These are phyloP conservation scores for Styela clava DNA, from an alignment of 23 tunicate species.

Conservation along the genomic window DNA sequence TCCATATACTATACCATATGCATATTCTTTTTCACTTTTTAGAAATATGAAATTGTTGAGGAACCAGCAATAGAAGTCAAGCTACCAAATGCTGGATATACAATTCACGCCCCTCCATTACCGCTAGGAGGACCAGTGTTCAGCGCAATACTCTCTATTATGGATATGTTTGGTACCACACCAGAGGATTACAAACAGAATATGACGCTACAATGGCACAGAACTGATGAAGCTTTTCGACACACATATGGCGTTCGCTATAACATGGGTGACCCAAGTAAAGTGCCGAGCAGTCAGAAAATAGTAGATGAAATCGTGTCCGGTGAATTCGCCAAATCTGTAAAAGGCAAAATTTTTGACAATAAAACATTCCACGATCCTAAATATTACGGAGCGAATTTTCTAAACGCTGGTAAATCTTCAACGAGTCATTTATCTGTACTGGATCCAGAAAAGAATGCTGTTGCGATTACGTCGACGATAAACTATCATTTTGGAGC, in stretches of 20 bases:
- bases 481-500: constrained; percentile 66
- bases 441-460: constrained; percentile 62
- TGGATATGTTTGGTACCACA: constrained; percentile 48
- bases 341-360: constrained; percentile 33
- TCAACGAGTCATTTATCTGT: constrained; percentile 75
- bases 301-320: constrained; percentile 7
- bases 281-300: constrained; percentile 9
- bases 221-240: constrained; percentile 68
- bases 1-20: too few relatives aligned
- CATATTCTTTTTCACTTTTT: too few relatives aligned
- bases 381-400: constrained; percentile 48
- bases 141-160: constrained; percentile 47
- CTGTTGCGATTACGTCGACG: constrained; percentile 76
- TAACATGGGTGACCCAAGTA: constrained; percentile 48
- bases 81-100: constrained; percentile 26
- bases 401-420: background rate
- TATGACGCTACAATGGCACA: constrained; percentile 59
- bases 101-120: constrained; percentile 50
- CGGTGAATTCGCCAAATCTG: constrained; percentile 5
- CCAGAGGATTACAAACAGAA: constrained; percentile 12
- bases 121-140: constrained; percentile 86
- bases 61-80: constrained; percentile 27
- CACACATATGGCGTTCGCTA: constrained; percentile 49
- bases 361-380: constrained; percentile 45
- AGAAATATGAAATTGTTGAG: constrained; percentile 41